A percentile compares a stretch with the other conserved stretches of the same genome.
These are phyloP conservation scores for Deroptyus accipitrinus DNA, from an alignment of 2,113 vertebrate species.

Conservation along the genomic window DNA sequence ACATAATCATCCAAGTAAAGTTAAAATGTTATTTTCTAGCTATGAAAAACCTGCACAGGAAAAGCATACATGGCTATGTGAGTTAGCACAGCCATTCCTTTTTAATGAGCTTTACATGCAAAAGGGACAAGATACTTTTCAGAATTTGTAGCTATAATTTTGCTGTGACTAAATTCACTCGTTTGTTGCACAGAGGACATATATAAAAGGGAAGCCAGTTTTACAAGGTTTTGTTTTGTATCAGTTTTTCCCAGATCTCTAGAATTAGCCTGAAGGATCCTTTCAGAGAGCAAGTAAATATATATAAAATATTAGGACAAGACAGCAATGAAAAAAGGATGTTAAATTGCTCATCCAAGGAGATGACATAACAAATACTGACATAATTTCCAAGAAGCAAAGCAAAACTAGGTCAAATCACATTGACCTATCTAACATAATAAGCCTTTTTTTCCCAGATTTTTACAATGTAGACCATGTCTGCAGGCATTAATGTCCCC, in stretches of 20 bases:
- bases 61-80: background rate
- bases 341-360: slow-evolving; percentile 73
- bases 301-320: slow-evolving; percentile 63
- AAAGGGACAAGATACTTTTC: background rate
- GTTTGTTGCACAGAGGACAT: background rate
- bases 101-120: background rate
- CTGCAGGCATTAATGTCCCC: slow-evolving; percentile 74
- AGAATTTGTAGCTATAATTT: background rate
- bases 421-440: slow-evolving; percentile 76
- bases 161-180: background rate
- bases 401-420: slow-evolving; percentile 82
- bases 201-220: slow-evolving; percentile 21
- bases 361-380: slow-evolving; percentile 81
- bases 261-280: slow-evolving; percentile 60
- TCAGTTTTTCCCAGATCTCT: slow-evolving; percentile 35
- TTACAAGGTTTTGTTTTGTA: background rate
- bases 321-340: slow-evolving; percentile 68
- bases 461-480: slow-evolving; percentile 75
- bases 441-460: slow-evolving; percentile 68
- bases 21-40: background rate
- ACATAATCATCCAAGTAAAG: background rate
- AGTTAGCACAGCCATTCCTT: background rate
- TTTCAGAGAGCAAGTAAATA: slow-evolving; percentile 59
- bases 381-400: slow-evolving; percentile 78
- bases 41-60: background rate